Conservation (phyloP, 1,140 invertebrate genomes). For the Phocides pigmalion region DNA sequence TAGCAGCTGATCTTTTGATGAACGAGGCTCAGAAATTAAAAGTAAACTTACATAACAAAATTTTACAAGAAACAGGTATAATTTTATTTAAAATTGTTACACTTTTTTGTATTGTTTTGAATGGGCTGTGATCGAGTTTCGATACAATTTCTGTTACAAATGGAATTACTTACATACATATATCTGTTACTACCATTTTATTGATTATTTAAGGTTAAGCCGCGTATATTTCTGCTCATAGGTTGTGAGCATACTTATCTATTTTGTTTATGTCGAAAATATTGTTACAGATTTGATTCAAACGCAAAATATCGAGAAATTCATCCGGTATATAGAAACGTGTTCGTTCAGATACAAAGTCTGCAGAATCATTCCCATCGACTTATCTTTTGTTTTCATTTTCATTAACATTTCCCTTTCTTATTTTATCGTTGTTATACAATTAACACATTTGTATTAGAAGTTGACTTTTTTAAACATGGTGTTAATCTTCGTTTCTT, state of each 20-base stretch:
- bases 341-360: constrained; percentile 34
- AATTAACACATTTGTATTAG: constrained; percentile 32
- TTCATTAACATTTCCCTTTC: constrained; percentile 34
- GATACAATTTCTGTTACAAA: no score
- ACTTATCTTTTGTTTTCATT: constrained; percentile 31
- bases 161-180: no score
- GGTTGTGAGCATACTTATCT: no score
- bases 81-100: not conserved
- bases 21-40: constrained; percentile 14
- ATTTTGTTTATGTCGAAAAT: no score
- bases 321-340: constrained; percentile 42
- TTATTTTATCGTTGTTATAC: constrained; percentile 38
- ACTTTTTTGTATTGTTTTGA: no score
- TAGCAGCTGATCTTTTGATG: constrained; percentile 6
- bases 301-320: constrained; percentile 19
- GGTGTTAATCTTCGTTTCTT: no score
- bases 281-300: constrained; percentile 25
- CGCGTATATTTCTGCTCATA: no score
- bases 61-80: constrained; percentile 35
- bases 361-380: constrained; percentile 31
- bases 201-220: no score
- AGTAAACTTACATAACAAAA: constrained; percentile 23
- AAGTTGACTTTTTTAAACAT: no score
- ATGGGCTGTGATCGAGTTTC: no score
- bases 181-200: no score